Conservation (phyloP, 2,113 vertebrate species). For the Grus americana region DNA sequence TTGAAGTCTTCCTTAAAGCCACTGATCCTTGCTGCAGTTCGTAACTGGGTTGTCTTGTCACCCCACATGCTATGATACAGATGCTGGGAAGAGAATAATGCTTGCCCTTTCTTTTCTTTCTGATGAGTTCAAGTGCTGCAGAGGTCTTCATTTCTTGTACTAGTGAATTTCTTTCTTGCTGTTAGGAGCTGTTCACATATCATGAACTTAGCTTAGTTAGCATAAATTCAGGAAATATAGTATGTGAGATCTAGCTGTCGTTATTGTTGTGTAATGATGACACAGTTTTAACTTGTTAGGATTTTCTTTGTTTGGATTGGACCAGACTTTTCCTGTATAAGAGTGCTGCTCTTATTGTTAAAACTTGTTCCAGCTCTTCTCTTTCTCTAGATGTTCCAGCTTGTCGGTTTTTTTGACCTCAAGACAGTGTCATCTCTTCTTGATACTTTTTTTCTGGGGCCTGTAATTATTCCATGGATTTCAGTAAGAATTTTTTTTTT, state of each 20-base stretch:
- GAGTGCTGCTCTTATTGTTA: background rate
- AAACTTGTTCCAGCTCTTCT: background rate
- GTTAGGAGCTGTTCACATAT: background rate
- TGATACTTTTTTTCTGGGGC: background rate
- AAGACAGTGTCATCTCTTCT: background rate
- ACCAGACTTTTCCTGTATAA: background rate
- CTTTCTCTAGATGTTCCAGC: background rate
- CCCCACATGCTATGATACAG: background rate
- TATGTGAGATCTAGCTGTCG: background rate
- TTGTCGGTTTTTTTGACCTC: background rate
- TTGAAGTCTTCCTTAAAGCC: background rate
- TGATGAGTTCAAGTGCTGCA: background rate
- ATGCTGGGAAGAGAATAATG: background rate
- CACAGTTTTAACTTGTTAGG: background rate
- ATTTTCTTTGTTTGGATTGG: background rate
- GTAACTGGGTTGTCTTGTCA: background rate
- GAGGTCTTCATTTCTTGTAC: background rate
- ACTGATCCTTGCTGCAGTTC: background rate
- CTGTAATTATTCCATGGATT: background rate
- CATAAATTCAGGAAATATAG: background rate
- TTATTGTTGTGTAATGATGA: background rate
- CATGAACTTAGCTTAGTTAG: background rate
- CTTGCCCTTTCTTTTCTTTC: background rate
- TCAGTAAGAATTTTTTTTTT: background rate
- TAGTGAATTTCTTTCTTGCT: background rate